A percentile compares a stretch with the other conserved stretches of the same genome.
phyloP scores from a whole-genome alignment of 1,140 invertebrate species.

The Leptopilina clavipes region DNA sequence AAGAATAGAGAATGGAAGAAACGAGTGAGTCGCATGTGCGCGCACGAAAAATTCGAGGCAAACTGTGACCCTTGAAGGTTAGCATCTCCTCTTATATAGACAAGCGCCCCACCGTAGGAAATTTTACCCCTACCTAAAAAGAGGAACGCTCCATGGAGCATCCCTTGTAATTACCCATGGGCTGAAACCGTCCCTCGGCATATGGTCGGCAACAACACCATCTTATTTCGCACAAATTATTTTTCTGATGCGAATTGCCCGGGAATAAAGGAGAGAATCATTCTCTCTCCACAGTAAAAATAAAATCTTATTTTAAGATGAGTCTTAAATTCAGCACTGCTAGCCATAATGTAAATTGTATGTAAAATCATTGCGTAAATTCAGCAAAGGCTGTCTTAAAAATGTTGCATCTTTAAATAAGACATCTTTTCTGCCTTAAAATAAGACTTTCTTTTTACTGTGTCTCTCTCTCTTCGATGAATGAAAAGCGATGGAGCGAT shows the following conservation, averaged over 20 bases:
- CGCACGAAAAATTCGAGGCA: constrained; percentile 62
- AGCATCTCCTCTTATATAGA: constrained; percentile 67
- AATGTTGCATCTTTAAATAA: too few species aligned
- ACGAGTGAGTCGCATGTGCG: constrained; percentile 24
- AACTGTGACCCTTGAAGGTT: constrained; percentile 67
- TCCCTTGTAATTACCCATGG: constrained; percentile 72
- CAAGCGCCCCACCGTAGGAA: constrained; percentile 60
- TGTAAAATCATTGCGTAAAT: too few species aligned
- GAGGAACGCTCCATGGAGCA: constrained; percentile 56
- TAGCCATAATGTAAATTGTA: too few species aligned
- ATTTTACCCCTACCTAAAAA: constrained; percentile 43
- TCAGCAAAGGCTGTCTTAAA: too few species aligned
- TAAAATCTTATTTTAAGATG: too few species aligned
- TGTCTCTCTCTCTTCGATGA: too few species aligned
- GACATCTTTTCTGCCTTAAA: too few species aligned
- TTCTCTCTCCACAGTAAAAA: too few species aligned
- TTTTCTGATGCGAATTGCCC: constrained; percentile 50
- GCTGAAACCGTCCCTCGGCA: constrained; percentile 60
- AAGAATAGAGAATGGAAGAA: not conserved
- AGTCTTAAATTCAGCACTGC: too few species aligned
- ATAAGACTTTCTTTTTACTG: too few species aligned
- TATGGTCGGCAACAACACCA: constrained; percentile 59
- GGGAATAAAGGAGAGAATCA: constrained; percentile 22
- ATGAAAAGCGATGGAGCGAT: constrained; percentile 27
- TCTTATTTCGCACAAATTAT: constrained; percentile 64